These are phyloP conservation scores for Thalassarche chlororhynchos DNA, from an alignment of 2,113 vertebrate species.

Conservation along the genomic window DNA sequence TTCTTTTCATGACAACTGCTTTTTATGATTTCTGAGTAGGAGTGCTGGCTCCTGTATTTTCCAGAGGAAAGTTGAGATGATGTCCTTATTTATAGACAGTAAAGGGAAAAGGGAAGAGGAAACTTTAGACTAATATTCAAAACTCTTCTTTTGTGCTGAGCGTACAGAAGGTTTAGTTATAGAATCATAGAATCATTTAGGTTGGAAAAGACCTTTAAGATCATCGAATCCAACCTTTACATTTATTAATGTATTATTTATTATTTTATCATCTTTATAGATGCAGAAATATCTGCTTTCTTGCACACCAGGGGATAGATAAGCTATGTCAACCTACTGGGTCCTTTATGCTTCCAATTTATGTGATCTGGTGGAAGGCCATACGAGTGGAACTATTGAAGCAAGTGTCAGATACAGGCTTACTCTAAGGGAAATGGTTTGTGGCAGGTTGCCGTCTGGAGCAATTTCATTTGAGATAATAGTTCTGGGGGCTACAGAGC, in stretches of 20 bases:
- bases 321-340: neutral
- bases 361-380: neutral
- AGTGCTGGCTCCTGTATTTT: conserved; percentile 30
- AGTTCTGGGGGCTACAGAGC: neutral
- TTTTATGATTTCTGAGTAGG: conserved; percentile 41
- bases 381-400: neutral
- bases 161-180: neutral
- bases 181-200: neutral
- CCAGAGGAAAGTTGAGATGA: conserved; percentile 16
- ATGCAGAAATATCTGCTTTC: neutral
- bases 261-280: neutral
- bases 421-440: neutral
- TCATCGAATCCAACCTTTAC: neutral
- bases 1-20: conserved; percentile 10
- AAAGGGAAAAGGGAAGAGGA: neutral
- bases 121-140: neutral
- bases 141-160: neutral
- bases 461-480: neutral
- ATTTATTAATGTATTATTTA: neutral
- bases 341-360: neutral
- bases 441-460: neutral
- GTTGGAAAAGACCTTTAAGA: neutral
- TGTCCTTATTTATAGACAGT: neutral
- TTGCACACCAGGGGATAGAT: neutral
- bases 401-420: neutral